phyloP scores from a whole-genome alignment of 2,888 invertebrate species.

The Sarcophaga carnaria region DNA sequence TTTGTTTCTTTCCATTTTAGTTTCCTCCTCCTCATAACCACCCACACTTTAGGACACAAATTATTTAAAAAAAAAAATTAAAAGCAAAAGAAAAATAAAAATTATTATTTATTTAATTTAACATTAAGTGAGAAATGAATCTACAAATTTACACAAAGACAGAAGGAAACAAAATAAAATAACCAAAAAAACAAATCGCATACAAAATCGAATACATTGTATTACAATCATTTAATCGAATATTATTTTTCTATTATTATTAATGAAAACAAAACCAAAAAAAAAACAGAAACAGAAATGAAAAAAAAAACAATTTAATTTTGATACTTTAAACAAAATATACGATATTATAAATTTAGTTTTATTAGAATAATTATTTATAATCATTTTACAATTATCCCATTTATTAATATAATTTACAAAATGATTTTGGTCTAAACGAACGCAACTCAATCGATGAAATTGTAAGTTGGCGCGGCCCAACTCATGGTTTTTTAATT shows the following conservation, averaged over 20 bases:
- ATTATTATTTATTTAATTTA: not conserved
- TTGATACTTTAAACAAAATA: conserved; percentile 23
- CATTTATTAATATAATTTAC: conserved; percentile 11
- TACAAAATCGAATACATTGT: conserved; percentile 15
- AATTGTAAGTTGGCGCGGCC: not conserved
- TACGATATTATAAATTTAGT: conserved; percentile 11
- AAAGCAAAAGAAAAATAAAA: not conserved
- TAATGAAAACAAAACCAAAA: conserved; percentile 27
- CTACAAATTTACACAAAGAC: conserved; percentile 48
- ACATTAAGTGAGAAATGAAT: conserved; percentile 11
- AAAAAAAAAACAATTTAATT: conserved; percentile 40
- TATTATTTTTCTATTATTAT: not conserved
- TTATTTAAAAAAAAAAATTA: conserved; percentile 8
- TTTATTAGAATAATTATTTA: conserved; percentile 50
- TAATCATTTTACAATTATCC: conserved; percentile 31
- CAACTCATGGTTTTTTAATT: no score
- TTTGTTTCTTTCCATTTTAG: no score
- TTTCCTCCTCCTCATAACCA: no score
- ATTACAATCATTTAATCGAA: conserved; percentile 34
- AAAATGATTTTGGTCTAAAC: conserved; percentile 1
- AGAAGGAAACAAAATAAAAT: not conserved
- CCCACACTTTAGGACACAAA: not conserved
- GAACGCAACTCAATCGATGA: not conserved
- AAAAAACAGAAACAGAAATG: conserved; percentile 3
- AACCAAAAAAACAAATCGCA: conserved; percentile 32